These are phyloP conservation scores for Ctenoplectra terminalis DNA, from an alignment of 1,140 invertebrate species.

Conservation along the genomic window DNA sequence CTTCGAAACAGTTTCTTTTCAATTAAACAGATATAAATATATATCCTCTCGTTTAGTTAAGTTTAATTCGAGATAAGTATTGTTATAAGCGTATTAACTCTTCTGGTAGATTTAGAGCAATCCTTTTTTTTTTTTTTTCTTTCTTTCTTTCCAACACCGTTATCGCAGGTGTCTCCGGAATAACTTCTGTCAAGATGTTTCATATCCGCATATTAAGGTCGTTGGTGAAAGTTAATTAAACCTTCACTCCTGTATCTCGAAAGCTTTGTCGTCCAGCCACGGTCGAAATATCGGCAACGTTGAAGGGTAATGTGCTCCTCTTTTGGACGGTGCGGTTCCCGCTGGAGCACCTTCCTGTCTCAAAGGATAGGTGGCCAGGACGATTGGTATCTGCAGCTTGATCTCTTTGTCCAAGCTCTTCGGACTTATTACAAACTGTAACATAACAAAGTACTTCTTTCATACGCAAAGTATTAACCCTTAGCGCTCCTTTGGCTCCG, in stretches of 20 bases:
- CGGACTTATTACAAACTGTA: constrained; percentile 94
- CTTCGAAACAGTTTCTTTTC: neutral
- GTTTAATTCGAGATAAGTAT: constrained; percentile 14
- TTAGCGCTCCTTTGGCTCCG: too few relatives aligned
- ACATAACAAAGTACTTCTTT: constrained; percentile 8
- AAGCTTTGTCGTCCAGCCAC: constrained; percentile 91
- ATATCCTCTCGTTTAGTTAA: neutral
- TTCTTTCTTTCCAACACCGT: neutral
- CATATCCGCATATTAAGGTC: neutral
- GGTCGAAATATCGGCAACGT: constrained; percentile 96
- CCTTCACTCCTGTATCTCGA: constrained; percentile 80
- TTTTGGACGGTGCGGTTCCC: constrained; percentile 86
- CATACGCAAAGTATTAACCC: too few relatives aligned
- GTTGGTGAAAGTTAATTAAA: constrained; percentile 10
- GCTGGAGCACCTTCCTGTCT: constrained; percentile 85
- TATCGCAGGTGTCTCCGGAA: neutral
- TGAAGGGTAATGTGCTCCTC: constrained; percentile 93
- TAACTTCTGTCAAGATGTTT: neutral
- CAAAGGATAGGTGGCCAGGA: constrained; percentile 96
- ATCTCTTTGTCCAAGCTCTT: constrained; percentile 96
- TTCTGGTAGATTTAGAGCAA: neutral
- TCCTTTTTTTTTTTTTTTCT: too few relatives aligned
- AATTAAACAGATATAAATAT: constrained; percentile 6
- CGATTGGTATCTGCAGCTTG: constrained; percentile 95
- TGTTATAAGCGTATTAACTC: constrained; percentile 45